Conservation (phyloP, 2,888 invertebrate genomes). For the Stenoptilia bipunctidactyla region DNA sequence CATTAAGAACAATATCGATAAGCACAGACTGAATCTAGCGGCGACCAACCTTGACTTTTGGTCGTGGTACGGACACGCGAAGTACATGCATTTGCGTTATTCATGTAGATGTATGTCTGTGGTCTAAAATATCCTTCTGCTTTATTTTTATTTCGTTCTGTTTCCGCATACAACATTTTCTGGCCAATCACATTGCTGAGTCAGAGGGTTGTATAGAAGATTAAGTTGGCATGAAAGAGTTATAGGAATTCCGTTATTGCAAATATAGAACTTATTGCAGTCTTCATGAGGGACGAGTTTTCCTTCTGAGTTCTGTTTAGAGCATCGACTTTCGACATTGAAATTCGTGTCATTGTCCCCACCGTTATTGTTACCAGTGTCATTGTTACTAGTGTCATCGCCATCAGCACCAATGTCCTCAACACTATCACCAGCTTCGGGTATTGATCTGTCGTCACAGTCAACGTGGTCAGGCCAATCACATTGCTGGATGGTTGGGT, state of each 20-base stretch:
- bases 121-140: conserved; percentile 4
- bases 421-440: conserved; percentile 3
- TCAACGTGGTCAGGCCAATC: conserved; percentile 26
- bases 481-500: conserved; percentile 20
- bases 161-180: conserved; percentile 15
- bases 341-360: conserved; percentile 6
- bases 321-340: conserved; percentile 9
- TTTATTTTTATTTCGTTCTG: conserved; percentile 5
- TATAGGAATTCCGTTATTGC: conserved; percentile 3
- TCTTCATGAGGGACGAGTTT: conserved; percentile 12
- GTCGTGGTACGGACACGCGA: too few species aligned
- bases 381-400: conserved; percentile 4
- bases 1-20: too few species aligned
- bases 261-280: conserved; percentile 2
- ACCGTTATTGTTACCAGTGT: conserved; percentile 2
- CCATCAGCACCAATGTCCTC: conserved; percentile 6
- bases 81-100: too few species aligned
- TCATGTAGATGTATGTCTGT: conserved; percentile 1
- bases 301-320: conserved; percentile 13
- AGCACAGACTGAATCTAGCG: conserved; percentile 4
- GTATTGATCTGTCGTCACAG: conserved; percentile 18
- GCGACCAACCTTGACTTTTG: too few species aligned
- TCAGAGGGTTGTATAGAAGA: conserved; percentile 12
- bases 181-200: conserved; percentile 15
- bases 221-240: conserved; percentile 2